Evolutionary conservation across 92 coral and sea anemone genomes (phyloP).

Genomic region (Diadumene lineata): DNA sequence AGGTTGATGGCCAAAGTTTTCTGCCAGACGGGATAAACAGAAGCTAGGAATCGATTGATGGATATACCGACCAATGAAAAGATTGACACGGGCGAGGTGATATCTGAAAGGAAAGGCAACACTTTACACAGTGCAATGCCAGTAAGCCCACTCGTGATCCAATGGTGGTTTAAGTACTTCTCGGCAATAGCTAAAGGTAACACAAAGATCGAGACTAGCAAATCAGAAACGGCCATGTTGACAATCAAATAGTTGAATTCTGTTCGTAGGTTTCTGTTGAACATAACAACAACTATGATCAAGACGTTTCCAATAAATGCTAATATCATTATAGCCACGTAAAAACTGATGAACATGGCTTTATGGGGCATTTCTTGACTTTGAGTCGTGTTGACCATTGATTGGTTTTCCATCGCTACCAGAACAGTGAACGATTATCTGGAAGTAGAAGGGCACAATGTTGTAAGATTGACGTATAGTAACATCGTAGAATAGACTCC

Average conservation of each 20-base stretch:
- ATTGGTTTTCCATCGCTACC: too few relatives aligned
- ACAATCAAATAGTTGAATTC: constrained; percentile 1
- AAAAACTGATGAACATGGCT: neutral
- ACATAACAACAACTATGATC: neutral
- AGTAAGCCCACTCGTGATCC: neutral
- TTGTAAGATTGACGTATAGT: too few relatives aligned
- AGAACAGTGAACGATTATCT: too few relatives aligned
- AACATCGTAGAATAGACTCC: too few relatives aligned
- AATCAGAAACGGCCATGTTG: constrained; percentile 6
- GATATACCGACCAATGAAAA: neutral
- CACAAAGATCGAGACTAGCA: neutral
- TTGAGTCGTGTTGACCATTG: too few relatives aligned
- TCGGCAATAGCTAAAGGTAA: neutral
- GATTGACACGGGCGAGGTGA: neutral
- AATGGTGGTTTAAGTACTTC: neutral
- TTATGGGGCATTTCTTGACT: too few relatives aligned
- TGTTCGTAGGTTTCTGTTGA: neutral
- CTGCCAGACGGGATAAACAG: neutral
- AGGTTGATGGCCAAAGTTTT: neutral
- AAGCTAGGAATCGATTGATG: neutral
- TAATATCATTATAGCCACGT: neutral
- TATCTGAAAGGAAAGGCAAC: neutral
- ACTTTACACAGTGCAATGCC: neutral
- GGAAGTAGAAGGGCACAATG: too few relatives aligned
- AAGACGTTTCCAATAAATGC: neutral